Percentiles rank a stretch among this genome's conserved stretches.
Evolutionary conservation across 1,140 invertebrate species (phyloP).

Genomic region (Nomia melanderi): DNA sequence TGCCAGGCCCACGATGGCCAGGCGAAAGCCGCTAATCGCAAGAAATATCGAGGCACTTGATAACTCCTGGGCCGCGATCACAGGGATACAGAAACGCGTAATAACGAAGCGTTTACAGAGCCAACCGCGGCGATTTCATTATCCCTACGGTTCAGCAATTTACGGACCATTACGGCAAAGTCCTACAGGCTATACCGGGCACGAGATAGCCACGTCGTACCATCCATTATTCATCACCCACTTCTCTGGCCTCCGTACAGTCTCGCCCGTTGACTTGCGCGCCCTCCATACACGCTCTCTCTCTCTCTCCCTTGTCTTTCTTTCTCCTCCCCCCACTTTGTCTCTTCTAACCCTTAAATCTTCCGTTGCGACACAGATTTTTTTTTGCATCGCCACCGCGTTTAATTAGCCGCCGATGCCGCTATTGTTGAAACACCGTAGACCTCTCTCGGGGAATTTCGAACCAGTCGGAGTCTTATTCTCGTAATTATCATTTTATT

Average conservation of each 20-base stretch:
- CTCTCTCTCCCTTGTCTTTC: neutral
- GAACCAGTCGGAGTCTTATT: neutral
- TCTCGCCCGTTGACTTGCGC: conserved; percentile 48
- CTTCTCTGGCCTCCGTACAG: conserved; percentile 62
- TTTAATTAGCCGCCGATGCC: conserved; percentile 50
- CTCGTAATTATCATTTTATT: neutral
- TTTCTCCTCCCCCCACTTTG: no score
- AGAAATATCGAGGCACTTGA: conserved; percentile 29
- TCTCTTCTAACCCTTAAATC: conserved; percentile 51
- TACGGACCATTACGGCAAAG: conserved; percentile 74
- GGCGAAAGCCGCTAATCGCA: neutral
- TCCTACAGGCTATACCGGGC: conserved; percentile 71
- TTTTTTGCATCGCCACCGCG: conserved; percentile 28
- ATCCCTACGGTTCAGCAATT: conserved; percentile 77
- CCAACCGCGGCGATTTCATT: conserved; percentile 70
- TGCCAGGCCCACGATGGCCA: no score
- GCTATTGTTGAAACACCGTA: conserved; percentile 17
- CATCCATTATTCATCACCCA: conserved; percentile 79
- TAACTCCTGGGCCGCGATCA: conserved; percentile 56
- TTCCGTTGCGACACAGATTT: conserved; percentile 47
- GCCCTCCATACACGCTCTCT: neutral
- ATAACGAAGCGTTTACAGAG: conserved; percentile 72
- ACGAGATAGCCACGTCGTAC: conserved; percentile 71
- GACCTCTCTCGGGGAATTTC: neutral
- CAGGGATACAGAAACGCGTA: conserved; percentile 68